A percentile compares a stretch with the other conserved stretches of the same genome.
phyloP scores from a whole-genome alignment of 2,797 vertebrate species.

The Bradypus variegatus region DNA sequence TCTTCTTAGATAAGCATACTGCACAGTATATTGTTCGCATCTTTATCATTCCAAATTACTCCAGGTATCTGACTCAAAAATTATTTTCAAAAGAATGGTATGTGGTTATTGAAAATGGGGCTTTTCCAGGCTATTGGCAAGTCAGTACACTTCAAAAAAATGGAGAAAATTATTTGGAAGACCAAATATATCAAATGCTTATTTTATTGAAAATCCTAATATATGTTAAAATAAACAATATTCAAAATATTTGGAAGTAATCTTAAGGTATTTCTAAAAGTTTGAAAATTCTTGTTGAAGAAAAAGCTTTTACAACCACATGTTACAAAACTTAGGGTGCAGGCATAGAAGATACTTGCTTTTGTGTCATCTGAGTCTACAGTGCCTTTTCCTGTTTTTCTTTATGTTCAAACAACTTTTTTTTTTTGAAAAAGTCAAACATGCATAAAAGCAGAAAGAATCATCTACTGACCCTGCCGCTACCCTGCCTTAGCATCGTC shows the following conservation, averaged over 20 bases:
- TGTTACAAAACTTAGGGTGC: not conserved
- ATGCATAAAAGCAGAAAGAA: not conserved
- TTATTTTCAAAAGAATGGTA: not conserved
- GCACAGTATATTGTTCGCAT: not conserved
- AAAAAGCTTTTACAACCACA: not conserved
- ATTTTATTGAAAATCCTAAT: not conserved
- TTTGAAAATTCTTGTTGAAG: not conserved
- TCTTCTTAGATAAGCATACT: not conserved
- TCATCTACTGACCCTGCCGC: not conserved
- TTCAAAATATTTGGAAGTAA: not conserved
- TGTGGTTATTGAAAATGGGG: not conserved
- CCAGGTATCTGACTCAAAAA: not conserved
- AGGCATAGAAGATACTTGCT: no score
- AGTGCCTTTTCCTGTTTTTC: not conserved
- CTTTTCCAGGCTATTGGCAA: not conserved
- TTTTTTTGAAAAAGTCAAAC: not conserved
- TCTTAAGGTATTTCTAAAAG: not conserved
- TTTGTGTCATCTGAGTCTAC: not conserved
- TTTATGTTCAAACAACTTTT: not conserved
- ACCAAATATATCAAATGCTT: not conserved
- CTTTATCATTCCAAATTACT: not conserved
- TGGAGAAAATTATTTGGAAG: not conserved
- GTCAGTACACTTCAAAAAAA: not conserved
- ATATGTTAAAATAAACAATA: not conserved
- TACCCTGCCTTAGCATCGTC: not conserved